A percentile compares a stretch with the other conserved stretches of the same genome.
Conservation (phyloP, 2,797 vertebrate genomes). For the Ctenosaura bakeri region DNA sequence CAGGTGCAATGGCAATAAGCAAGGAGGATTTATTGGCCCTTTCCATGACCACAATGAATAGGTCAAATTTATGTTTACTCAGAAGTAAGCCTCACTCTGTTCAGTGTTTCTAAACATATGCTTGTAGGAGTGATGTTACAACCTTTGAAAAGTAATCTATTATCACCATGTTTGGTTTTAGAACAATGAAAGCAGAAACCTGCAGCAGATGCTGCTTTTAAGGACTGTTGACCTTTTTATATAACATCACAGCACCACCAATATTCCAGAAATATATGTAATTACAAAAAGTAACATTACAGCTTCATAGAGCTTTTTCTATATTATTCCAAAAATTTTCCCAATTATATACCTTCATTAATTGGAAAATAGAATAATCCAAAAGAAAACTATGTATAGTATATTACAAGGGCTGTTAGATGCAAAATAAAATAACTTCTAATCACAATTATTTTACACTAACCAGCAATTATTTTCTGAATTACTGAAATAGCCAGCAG, state of each 20-base stretch:
- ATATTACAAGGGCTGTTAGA: neutral
- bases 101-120: neutral
- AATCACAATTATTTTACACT: neutral
- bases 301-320: neutral
- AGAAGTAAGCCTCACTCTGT: neutral
- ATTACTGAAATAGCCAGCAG: neutral
- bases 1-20: neutral
- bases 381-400: neutral
- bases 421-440: neutral
- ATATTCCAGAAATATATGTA: neutral
- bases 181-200: neutral
- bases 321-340: neutral
- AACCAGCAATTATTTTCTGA: neutral
- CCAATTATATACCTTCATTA: neutral
- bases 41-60: neutral
- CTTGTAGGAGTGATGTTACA: neutral
- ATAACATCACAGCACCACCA: neutral
- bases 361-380: neutral
- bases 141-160: neutral
- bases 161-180: neutral
- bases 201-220: neutral
- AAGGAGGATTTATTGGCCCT: neutral
- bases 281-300: neutral
- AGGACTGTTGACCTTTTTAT: neutral
- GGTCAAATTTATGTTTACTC: neutral